Evolutionary conservation across 1,140 invertebrate genomes (phyloP).

Genomic region (Dendroctonus ponderosae): DNA sequence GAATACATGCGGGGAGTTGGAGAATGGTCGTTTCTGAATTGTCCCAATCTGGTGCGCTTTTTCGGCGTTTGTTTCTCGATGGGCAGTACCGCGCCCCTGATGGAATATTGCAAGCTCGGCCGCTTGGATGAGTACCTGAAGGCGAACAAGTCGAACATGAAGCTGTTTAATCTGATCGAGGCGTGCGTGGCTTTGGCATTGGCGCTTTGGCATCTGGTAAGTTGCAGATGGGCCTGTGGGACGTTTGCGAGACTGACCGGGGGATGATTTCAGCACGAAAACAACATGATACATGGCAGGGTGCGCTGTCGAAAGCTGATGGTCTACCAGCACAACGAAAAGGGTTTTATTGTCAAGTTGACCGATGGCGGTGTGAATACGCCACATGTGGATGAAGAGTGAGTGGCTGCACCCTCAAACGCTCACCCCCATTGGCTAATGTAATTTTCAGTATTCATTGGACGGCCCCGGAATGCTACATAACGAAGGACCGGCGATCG

Average conservation of each 20-base stretch:
- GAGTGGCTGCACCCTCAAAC: slow-evolving; percentile 46
- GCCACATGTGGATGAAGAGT: slow-evolving; percentile 60
- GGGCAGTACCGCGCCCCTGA: slow-evolving; percentile 71
- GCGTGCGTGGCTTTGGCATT: slow-evolving; percentile 72
- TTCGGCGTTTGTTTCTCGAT: slow-evolving; percentile 70
- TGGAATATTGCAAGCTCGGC: slow-evolving; percentile 76
- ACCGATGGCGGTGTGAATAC: slow-evolving; percentile 72
- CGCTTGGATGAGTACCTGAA: slow-evolving; percentile 73
- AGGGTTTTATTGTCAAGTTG: slow-evolving; percentile 73
- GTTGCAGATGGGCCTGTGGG: neutral
- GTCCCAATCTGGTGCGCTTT: slow-evolving; percentile 69
- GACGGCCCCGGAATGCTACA: slow-evolving; percentile 79
- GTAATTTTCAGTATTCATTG: slow-evolving; percentile 69
- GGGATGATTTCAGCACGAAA: slow-evolving; percentile 60
- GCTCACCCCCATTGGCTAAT: neutral
- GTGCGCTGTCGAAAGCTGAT: slow-evolving; percentile 81
- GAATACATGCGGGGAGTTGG: slow-evolving; percentile 75
- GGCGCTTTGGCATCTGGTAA: slow-evolving; percentile 76
- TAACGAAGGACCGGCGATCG: slow-evolving; percentile 59
- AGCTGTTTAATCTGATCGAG: slow-evolving; percentile 73
- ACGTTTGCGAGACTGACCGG: neutral
- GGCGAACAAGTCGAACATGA: slow-evolving; percentile 56
- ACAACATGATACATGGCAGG: slow-evolving; percentile 78
- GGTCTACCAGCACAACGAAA: slow-evolving; percentile 65
- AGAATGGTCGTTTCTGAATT: slow-evolving; percentile 73